Base-by-base conservation (phyloP, 2,888 invertebrate genomes). In the Ophion ellenae region DNA sequence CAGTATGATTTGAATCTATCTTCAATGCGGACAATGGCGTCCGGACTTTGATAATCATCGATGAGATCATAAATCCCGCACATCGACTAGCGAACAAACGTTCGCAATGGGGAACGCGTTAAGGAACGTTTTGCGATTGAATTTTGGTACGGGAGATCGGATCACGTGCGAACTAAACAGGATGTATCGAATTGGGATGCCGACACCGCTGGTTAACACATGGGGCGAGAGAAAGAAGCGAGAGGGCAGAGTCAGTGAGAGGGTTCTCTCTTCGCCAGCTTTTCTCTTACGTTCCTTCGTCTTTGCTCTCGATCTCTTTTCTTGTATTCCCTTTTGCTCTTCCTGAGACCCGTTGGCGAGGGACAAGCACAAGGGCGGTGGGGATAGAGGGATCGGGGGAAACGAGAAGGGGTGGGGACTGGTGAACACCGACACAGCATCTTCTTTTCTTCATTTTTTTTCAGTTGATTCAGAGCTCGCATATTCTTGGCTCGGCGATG, bases 141-240 rank as follows among this genome's bases (percentile, higher is more conserved):
- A 77, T 59, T 74, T 47, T 57, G 24, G 40, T 17, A 45, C 14
- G n/a, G 53, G 67, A 79, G 73, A 77, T 74, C 40, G 85, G 71
- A 71, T 69, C 70, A 63, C 76, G 78, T 78, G 59, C 69, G 73
- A 74, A 78, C 86, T 87, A 88, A 90, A 88, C 89, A 87, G 89
- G 89, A 90, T 88, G 87, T 86, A 79, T 89, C 87, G 88, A 90
- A 89, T 89, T 87, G 88, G 86, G 81, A 85, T 87, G 89, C 87
- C 87, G 88, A 88, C 89, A 88, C 90, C 88, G 89, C 88, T 89
- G 90, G 87, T 90, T 88, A 90, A 90, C 90, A 89, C 89, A 88
- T 89, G 88, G 88, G 86, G 89, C 85, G 89, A 89, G 88, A 88
- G 80, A 74, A 81, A 59, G 28, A 36, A 63, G n/a, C 17, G 24